Evolutionary conservation across 2,113 vertebrate species (phyloP), one percentile per base, ranked within the genome.

Genomic region (Cettia cetti): DNA sequence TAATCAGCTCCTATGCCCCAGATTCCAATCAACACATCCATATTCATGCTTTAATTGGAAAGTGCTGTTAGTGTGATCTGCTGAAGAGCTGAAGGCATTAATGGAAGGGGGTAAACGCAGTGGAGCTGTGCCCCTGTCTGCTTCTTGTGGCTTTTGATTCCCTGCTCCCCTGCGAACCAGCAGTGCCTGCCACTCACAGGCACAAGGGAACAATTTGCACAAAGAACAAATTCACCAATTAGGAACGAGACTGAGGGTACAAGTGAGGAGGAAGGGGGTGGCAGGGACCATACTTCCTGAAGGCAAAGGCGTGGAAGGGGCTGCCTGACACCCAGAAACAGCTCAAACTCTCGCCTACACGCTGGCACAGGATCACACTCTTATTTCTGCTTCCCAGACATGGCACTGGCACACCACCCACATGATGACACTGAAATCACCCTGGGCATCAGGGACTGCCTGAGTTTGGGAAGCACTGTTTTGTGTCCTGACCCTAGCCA

Each of bases 1-100:
- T 82, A 95, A 96, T 94, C 95, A 96, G 89, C 74, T 89, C 78
- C 91, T 72, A 45, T 96, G 95, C 85, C 87, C 94, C 84, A 95
- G 94, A 96, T 96, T 96, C 93, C 88, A 95, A 97, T 96, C 93
- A 95, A 95, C 94, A 94, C 84, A 95, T 94, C 93, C 89, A 94
- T 95, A 95, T 95, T 95, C 84, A 92, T 72, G 74, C 70, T 92
- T 94, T 95, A 97, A 95, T 89, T 94, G 94, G 81, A 64, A 94
- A 84, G 72, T 31, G 61, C 78, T 9, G 6, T 42, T 86, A 87
- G 86, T 83, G 15, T 69, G 53, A 94, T 76, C 93, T 68, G 77
- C 65, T 76, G 57, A 42, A 74, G 59, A 74, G 42, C 68, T 75
- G 86, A 33, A 69, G 52, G 84, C 49, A 3, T 54, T 84, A 78